phyloP scores from a whole-genome alignment of 2,888 invertebrate species.

The Ophonus ardosiacus region DNA sequence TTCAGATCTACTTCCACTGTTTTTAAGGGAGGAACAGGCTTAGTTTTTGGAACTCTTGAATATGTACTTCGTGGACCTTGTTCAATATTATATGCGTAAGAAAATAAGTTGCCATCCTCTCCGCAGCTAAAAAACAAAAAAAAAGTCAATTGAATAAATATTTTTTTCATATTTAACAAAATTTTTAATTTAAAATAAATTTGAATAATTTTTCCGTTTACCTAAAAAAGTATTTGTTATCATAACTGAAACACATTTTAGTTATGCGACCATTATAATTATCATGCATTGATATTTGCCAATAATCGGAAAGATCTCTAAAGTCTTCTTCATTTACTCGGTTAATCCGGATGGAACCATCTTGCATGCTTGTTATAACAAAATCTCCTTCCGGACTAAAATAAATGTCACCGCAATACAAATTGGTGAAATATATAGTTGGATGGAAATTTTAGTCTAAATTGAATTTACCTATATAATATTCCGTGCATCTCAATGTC shows the following conservation, averaged over 20 bases:
- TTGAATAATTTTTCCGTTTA: slow-evolving; percentile 12
- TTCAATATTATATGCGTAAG: slow-evolving; percentile 79
- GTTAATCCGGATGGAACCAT: slow-evolving; percentile 80
- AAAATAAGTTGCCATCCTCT: slow-evolving; percentile 87
- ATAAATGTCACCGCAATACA: slow-evolving; percentile 44
- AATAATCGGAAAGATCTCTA: slow-evolving; percentile 81
- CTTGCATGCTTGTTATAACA: slow-evolving; percentile 80
- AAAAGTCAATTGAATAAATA: too few species aligned
- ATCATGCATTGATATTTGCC: slow-evolving; percentile 87
- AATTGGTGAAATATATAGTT: too few species aligned
- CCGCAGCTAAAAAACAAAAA: slow-evolving; percentile 78
- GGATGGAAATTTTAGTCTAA: too few species aligned
- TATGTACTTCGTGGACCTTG: slow-evolving; percentile 39
- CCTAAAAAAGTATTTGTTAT: slow-evolving; percentile 77
- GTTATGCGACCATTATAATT: slow-evolving; percentile 83
- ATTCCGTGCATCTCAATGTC: slow-evolving; percentile 79
- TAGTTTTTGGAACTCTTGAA: background rate
- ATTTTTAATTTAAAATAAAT: too few species aligned
- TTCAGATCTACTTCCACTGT: slow-evolving; percentile 72
- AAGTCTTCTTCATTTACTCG: slow-evolving; percentile 76
- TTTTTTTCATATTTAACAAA: too few species aligned
- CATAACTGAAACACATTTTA: slow-evolving; percentile 80
- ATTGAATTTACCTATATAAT: slow-evolving; percentile 75
- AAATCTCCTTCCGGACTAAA: slow-evolving; percentile 76
- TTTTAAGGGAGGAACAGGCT: slow-evolving; percentile 28